Evolutionary conservation across 2,797 vertebrate genomes (phyloP), one percentile per base, ranked within the genome.

Genomic region (Buceros bicornis): DNA sequence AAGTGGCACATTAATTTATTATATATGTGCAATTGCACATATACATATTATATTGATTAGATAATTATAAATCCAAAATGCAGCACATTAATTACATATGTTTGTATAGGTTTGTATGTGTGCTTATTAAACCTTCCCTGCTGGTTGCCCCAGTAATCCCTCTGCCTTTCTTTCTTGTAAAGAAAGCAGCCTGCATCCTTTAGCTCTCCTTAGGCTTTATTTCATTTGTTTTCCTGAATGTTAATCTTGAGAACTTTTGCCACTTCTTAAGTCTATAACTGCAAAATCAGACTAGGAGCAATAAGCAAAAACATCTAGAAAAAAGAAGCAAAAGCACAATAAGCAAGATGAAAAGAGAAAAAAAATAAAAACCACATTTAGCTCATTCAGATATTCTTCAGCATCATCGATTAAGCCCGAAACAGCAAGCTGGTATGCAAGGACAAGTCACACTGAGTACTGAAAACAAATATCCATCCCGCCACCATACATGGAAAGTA

Each of bases 311-410:
- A 96, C 93, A 96, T 98, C 97, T 98, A 98, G 97, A 96, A 98
- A 95, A 97, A 97, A 96, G 97, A 98, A 98, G 96, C 93, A 98
- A 91, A 96, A 98, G 97, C 94, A 97, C 87, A 98, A 97, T 97
- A 98, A 97, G 96, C 96, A 98, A 98, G 97, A 97, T 96, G 94
- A 97, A 97, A 97, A 97, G 97, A 98, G 96, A 97, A 97, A 96
- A 97, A 96, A 98, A 97, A 33, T 33, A 33, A 97, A 93, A 94
- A 74, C 94, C 97, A 97, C 90, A 94, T 97, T 97, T 97, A 97
- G 96, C 93, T 94, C 77, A 93, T 94, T 97, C 81, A 97, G 91
- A 97, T 89, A 98, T 92, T 97, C 89, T 97, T 90, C 96, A 96
- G 89, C 87, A 95, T 89, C 95, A 97, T 84, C 42, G 89, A 96